Evolutionary conservation across 2,113 vertebrate genomes (phyloP), one percentile per base, ranked within the genome.

Genomic region (Sterrhoptilus dennistouni): DNA sequence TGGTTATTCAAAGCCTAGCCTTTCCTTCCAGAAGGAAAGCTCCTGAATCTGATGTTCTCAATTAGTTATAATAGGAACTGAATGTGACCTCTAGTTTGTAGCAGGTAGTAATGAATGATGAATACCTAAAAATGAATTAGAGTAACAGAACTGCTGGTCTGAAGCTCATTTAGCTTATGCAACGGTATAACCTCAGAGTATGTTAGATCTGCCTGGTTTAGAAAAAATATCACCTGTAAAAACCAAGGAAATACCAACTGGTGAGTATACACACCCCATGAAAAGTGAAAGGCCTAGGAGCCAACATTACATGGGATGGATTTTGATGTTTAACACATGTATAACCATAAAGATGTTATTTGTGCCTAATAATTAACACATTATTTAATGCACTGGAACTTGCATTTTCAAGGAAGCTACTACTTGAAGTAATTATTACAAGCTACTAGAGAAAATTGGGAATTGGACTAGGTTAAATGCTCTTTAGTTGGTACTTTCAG

Each of bases 131-230:
- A 65, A 33, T 6, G 0, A 74, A 38, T 35, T 29, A 0, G 3
- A 10, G 12, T 61, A 10, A 50, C 23, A 36, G 22, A 65, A 57
- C 11, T 77, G 45, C 18, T 2, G 0, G 15, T 29, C 15, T 65
- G 45, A 53, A 38, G 64, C 33, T 53, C 36, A 3, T 27, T 57
- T 33, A 1, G 1, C 18, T 53, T 45, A 20, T 33, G 56, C 49
- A 77, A 11, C 0, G 5, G 17, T 29, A 31, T 45, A 49, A 40
- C 28, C 18, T 64, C 5, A 7, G 21, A 24, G 12, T 2, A 1
- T 14, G 35, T 83, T 9, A 25, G 17, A 20, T 21, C 12, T 45
- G 23, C 38, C 33, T 47, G 11, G 7, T 68, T 47, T 47, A 23
- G 38, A 76, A 38, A 45, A 84, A 77, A 40, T 0, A 38, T 24